Evolutionary conservation across 2,797 vertebrate species (phyloP).

Genomic region (Squalus acanthias): DNA sequence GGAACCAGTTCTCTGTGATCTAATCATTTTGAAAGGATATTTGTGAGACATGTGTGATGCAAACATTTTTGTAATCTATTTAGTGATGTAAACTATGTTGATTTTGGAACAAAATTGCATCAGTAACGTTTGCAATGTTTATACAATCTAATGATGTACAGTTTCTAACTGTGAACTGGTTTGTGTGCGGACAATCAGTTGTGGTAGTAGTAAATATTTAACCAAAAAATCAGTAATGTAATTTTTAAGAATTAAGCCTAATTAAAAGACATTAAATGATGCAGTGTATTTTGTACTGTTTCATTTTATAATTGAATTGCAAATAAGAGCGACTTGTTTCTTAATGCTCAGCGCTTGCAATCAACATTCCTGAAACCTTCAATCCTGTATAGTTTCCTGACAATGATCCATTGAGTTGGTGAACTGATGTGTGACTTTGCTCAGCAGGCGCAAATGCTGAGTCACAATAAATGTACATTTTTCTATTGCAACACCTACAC

Average conservation of each 20-base stretch:
- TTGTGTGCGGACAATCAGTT: background rate
- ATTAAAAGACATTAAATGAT: background rate
- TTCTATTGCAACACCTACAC: background rate
- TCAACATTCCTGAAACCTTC: background rate
- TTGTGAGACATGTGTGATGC: background rate
- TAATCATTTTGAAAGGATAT: slow-evolving; percentile 5
- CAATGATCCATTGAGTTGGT: background rate
- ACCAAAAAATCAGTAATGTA: background rate
- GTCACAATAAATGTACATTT: too few species aligned
- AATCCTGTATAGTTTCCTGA: background rate
- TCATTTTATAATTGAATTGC: background rate
- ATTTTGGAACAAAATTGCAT: slow-evolving; percentile 11
- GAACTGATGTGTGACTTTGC: too few species aligned
- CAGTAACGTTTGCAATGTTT: slow-evolving; percentile 14
- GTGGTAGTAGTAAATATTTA: background rate
- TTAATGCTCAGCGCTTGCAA: background rate
- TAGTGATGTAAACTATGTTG: background rate
- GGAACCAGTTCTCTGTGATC: background rate
- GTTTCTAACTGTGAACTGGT: slow-evolving; percentile 6
- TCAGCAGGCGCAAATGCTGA: background rate
- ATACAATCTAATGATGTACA: slow-evolving; percentile 15
- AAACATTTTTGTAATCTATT: slow-evolving; percentile 19
- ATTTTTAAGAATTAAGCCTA: slow-evolving; percentile 20
- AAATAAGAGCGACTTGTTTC: background rate
- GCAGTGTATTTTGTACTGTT: background rate